These are phyloP conservation scores for Arvicanthis niloticus DNA, from an alignment of 2,113 vertebrate species.

Conservation along the genomic window DNA sequence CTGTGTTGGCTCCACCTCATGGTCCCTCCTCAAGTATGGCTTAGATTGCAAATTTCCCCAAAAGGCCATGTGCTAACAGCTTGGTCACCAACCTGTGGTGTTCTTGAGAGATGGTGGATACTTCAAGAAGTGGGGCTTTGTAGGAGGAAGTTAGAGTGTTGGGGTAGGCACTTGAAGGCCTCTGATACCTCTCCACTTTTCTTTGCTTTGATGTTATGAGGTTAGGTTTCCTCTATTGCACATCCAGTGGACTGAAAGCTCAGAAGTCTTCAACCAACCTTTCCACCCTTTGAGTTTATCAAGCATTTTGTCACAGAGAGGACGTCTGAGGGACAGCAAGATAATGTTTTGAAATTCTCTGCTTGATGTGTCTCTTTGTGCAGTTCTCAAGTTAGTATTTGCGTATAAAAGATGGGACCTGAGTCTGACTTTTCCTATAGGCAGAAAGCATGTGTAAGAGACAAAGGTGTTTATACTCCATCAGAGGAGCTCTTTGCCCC, in stretches of 20 bases:
- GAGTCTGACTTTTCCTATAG: neutral
- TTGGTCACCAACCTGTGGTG: neutral
- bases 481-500: neutral
- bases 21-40: neutral
- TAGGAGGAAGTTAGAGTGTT: neutral
- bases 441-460: neutral
- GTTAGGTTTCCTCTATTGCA: neutral
- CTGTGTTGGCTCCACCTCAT: fast-evolving
- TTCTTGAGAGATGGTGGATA: neutral
- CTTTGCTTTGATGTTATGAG: neutral
- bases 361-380: neutral
- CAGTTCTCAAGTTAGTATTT: neutral
- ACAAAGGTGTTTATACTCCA: neutral
- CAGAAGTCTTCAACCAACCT: neutral
- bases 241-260: neutral
- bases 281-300: neutral
- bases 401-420: neutral
- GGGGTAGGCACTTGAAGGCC: neutral
- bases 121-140: neutral
- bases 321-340: neutral
- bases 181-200: neutral
- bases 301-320: neutral
- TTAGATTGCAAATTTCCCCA: neutral
- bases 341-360: neutral
- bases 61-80: neutral